Evolutionary conservation across 92 coral and sea anemone species (phyloP), one percentile per base, ranked within the genome.

Genomic region (Actinernus sp.): DNA sequence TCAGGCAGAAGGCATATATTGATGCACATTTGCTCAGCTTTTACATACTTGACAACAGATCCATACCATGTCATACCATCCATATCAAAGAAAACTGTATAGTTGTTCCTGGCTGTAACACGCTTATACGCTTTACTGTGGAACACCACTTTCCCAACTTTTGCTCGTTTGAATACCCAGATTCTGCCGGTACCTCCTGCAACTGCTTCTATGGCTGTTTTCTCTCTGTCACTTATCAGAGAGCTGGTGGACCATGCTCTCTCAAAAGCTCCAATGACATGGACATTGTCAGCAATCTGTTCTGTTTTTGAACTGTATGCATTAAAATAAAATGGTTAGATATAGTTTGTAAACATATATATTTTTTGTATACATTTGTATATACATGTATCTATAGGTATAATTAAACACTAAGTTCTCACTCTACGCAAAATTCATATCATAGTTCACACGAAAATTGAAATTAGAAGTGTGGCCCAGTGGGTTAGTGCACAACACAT

Each of bases 81-180:
- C 9, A 28, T 56, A 9, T 56, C 10, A 38, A n/a, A 71, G 24
- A 58, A 16, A 8, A 57, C 31, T 2, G 78, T 71, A 19, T 30
- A 71, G 34, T 71, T 71, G 68, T 71, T 58, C 26, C 78, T 44
- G 13, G 67, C 58, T 10, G 43, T 43, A 8, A 58, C 58, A 43
- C 26, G 27, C 14, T 55, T 45, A 27, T 71, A 57, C 21, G 58
- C 8, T 1, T 66, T 29, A 20, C 78, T 71, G 18, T 71, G 78
- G 19, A 26, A 71, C 38, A 56, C 78, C 9, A 30, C 14, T 20
- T 61, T 55, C 56, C 30, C 24, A 3, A 71, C 16, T 0, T 5
- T 29, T 6, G 68, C 68, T 2, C 54, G 32, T 41, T 40, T 9
- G n/a, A 61, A 61, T 3, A 61, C 26, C 68, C 68, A 61, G 19